Evolutionary conservation across 2,797 vertebrate species (phyloP).

Genomic region (Amblyraja radiata): DNA sequence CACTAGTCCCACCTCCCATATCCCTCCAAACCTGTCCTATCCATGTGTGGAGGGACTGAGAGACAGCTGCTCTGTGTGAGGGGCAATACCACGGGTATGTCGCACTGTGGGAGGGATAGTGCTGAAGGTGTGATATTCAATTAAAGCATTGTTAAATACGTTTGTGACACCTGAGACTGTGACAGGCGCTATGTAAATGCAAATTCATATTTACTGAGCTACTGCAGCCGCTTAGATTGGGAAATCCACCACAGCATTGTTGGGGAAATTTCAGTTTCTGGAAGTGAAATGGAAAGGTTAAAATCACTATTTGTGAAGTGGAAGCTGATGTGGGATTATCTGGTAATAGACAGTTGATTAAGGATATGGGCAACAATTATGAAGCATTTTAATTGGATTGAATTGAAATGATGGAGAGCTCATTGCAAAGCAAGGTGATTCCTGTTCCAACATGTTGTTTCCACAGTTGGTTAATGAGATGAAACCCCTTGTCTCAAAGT

Average conservation of each 20-base stretch:
- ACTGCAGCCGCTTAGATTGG: background rate
- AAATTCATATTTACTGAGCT: background rate
- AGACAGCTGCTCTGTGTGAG: too few species aligned
- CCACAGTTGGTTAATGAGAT: background rate
- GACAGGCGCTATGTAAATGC: background rate
- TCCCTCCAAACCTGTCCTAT: too few species aligned
- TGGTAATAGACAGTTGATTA: background rate
- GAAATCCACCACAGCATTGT: background rate
- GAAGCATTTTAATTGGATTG: constrained; percentile 3
- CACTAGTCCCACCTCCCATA: too few species aligned
- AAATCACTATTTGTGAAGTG: background rate
- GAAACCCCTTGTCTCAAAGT: background rate
- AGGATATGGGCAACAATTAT: background rate
- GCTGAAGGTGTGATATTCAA: too few species aligned
- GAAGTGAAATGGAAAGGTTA: background rate
- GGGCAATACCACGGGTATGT: too few species aligned
- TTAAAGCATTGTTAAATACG: background rate
- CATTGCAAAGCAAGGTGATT: background rate
- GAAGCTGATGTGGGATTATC: constrained; percentile 1
- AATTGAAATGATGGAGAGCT: background rate
- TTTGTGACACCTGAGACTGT: background rate
- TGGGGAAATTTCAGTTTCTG: background rate
- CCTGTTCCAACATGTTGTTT: background rate
- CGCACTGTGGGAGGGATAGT: too few species aligned
- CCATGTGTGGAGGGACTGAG: too few species aligned